Evolutionary conservation across 1,140 invertebrate species (phyloP).

Genomic region (Trissolcus basalis): DNA sequence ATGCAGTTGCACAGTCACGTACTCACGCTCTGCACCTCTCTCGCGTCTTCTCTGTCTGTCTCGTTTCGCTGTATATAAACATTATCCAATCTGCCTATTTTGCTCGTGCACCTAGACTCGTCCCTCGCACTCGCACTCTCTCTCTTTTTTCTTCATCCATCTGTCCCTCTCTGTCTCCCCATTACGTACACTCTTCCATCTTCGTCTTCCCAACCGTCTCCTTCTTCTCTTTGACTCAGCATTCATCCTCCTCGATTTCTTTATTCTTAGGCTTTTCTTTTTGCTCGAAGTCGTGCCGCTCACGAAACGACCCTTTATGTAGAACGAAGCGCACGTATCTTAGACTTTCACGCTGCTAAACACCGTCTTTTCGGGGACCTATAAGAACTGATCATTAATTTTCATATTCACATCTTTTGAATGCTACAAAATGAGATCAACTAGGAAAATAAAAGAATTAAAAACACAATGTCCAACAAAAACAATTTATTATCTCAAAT

Average conservation of each 20-base stretch:
- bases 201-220: slow-evolving; percentile 18
- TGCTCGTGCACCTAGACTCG: slow-evolving; percentile 37
- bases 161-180: no score
- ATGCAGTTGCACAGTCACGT: slow-evolving; percentile 67
- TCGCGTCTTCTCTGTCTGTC: slow-evolving; percentile 7
- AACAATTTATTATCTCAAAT: no score
- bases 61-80: slow-evolving; percentile 32
- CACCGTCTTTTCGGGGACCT: slow-evolving; percentile 30
- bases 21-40: slow-evolving; percentile 45
- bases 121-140: neutral
- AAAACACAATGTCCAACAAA: no score
- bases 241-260: slow-evolving; percentile 42
- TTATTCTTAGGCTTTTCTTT: slow-evolving; percentile 37
- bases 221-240: slow-evolving; percentile 23
- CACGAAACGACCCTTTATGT: slow-evolving; percentile 47
- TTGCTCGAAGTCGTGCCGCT: slow-evolving; percentile 14
- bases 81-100: slow-evolving; percentile 45
- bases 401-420: no score
- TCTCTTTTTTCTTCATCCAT: neutral
- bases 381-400: no score
- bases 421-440: no score
- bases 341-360: slow-evolving; percentile 12
- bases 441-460: no score
- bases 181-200: neutral
- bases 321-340: slow-evolving; percentile 28